Evolutionary conservation across 2,113 vertebrate genomes (phyloP), one percentile per base, ranked within the genome.

Genomic region (Tauraco erythrolophus): DNA sequence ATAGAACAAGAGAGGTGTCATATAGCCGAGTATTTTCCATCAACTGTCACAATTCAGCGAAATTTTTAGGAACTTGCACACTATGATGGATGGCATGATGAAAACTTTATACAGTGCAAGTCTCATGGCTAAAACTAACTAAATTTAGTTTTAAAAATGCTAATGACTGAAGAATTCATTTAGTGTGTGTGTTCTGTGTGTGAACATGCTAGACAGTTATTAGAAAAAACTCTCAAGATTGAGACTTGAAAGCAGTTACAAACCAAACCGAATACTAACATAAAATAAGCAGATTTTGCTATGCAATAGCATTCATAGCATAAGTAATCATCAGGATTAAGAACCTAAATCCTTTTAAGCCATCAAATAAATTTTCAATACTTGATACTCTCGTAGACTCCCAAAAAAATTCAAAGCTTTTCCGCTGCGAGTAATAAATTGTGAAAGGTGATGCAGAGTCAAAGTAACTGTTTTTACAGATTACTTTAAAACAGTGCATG

Each of bases 401-500:
- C 93, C 56, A 30, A 16, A 39, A 88, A 96, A 96, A 96, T 80
- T 90, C 96, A 96, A 97, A 97, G 92, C 93, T 89, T 86, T 92
- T 95, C 70, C 33, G 45, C 45, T 69, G 37, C 62, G 30, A 95
- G 95, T 68, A 88, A 95, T 97, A 97, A 97, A 97, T 92, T 12
- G 11, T 35, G 66, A 94, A 92, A 97, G 95, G 95, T 97, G 94
- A 93, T 97, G 94, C 60, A 60, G 92, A 96, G 89, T 87, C 89
- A 86, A 75, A 97, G 83, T 91, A 94, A 86, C 91, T 92, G 85
- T 56, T 93, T 96, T 96, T 97, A 96, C 94, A 91, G 94, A 95
- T 96, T 95, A 97, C 97, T 95, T 97, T 96, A 97, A 94, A 97
- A 95, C 93, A 89, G 87, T 30, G 91, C 91, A 92, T 95, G 94